Base-by-base conservation (phyloP, 2,888 invertebrate genomes). In the Brachylomia viminalis region DNA sequence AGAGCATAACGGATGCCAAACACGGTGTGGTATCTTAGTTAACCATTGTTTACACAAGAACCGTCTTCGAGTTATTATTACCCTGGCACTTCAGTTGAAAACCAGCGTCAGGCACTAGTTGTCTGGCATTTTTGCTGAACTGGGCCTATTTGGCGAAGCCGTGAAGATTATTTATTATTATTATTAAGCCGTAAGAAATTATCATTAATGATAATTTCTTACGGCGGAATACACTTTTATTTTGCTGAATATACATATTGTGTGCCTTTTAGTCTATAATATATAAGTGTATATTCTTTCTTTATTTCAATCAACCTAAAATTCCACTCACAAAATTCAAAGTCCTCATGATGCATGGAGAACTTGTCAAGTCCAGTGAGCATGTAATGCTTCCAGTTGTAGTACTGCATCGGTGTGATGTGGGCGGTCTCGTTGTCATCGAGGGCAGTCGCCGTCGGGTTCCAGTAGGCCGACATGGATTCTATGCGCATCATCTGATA, bases 401-500 rank as follows among this genome's bases (percentile, higher is more conserved):
- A 97, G 88, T 97, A 98, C 92, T 97, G 97, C 92, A 94, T 97
- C 47, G 96, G 96, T 0, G 96, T 96, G 68, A 96, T 96, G 82
- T 96, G 93, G 0, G 96, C 96, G 0, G 97, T 93, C 91, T 97
- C 94, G 87, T 96, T 91, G 91, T 97, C 95, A 84, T 97, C 97
- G 91, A 97, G 90, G 45, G 96, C 94, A 15, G 96, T 95, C 65
- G 96, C 95, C 52, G 96, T 95, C 0, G 97, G 97, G 93, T 98
- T 98, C 97, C 98, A 98, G 93, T 98, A 98, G 0, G 97, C 92
- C 0, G 98, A 98, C 27, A 98, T 95, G 0, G 98, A 98, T 88
- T 98, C 98, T 61, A 98, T 95, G 86, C 98, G 97, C 91, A 98
- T 96, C 91, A 98, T 96, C 94, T 98, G 98, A 92, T 98, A 98